Evolutionary conservation across 2,888 invertebrate species (phyloP).

Genomic region (Orthosia incerta): DNA sequence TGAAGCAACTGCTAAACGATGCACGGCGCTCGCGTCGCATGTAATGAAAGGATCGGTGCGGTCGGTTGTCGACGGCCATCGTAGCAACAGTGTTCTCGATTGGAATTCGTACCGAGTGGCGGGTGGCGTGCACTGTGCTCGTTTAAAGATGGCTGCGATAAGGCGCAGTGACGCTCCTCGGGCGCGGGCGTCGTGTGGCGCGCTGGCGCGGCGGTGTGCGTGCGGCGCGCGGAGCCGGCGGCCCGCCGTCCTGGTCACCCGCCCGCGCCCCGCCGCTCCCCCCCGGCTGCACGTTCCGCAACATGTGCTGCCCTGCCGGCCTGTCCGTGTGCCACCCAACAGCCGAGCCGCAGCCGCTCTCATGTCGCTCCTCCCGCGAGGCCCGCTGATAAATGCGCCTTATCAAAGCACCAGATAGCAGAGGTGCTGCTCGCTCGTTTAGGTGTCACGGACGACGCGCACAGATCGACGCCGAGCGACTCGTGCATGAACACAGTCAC

Average conservation of each 20-base stretch:
- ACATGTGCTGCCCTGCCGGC: slow-evolving; percentile 83
- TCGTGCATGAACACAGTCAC: slow-evolving; percentile 80
- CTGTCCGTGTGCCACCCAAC: slow-evolving; percentile 77
- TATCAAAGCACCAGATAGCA: slow-evolving; percentile 89
- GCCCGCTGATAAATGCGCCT: slow-evolving; percentile 86
- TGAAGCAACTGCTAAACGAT: slow-evolving; percentile 78
- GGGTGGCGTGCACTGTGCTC: slow-evolving; percentile 88
- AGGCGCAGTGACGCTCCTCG: slow-evolving; percentile 88
- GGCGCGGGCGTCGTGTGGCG: slow-evolving; percentile 86
- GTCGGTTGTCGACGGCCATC: slow-evolving; percentile 78
- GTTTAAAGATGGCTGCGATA: slow-evolving; percentile 91
- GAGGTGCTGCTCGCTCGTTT: slow-evolving; percentile 89
- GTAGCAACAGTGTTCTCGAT: slow-evolving; percentile 82
- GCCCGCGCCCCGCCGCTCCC: slow-evolving; percentile 63
- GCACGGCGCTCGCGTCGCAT: slow-evolving; percentile 72
- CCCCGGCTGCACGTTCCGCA: slow-evolving; percentile 85
- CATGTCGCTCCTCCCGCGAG: slow-evolving; percentile 82
- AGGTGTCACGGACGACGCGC: slow-evolving; percentile 88
- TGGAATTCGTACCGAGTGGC: slow-evolving; percentile 88
- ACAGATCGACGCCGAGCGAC: slow-evolving; percentile 75
- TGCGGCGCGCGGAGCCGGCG: slow-evolving; percentile 75
- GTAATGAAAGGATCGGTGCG: slow-evolving; percentile 85
- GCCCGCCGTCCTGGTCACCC: slow-evolving; percentile 82
- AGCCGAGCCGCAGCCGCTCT: slow-evolving; percentile 79
- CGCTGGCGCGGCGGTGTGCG: slow-evolving; percentile 85